phyloP scores from a whole-genome alignment of 2,888 invertebrate species.

The Siphlonurus alternatus region DNA sequence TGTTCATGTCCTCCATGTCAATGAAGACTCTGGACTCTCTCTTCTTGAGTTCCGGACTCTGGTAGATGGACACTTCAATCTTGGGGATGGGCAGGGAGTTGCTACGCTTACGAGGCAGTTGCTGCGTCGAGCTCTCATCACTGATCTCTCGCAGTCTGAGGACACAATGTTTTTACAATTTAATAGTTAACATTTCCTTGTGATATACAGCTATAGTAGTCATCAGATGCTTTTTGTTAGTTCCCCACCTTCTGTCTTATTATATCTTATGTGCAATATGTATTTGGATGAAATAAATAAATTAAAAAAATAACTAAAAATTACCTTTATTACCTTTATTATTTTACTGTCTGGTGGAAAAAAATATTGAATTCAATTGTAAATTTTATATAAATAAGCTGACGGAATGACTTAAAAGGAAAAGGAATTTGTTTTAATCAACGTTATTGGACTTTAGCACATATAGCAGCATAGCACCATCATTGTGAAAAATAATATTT shows the following conservation, averaged over 20 bases:
- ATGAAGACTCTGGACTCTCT: constrained; percentile 50
- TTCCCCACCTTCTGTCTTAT: not conserved
- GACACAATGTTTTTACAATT: too few species aligned
- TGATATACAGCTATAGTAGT: not conserved
- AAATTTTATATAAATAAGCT: too few species aligned
- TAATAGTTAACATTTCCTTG: not conserved
- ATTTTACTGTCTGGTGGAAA: too few species aligned
- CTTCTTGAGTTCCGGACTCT: constrained; percentile 52
- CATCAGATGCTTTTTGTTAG: not conserved
- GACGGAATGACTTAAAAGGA: too few species aligned
- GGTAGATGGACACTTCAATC: constrained; percentile 74
- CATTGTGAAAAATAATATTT: too few species aligned
- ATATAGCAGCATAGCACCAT: too few species aligned
- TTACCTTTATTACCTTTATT: not conserved
- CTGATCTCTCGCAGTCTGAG: constrained; percentile 68
- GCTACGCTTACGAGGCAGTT: constrained; percentile 70
- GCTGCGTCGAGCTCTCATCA: constrained; percentile 61
- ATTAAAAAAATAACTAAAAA: constrained; percentile 2
- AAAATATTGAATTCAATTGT: too few species aligned
- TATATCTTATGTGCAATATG: too few species aligned
- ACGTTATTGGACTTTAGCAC: too few species aligned
- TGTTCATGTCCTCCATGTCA: constrained; percentile 40
- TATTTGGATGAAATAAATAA: too few species aligned
- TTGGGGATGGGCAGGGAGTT: constrained; percentile 88
- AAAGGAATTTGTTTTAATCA: too few species aligned